Percentiles rank a stretch among this genome's conserved stretches.
Evolutionary conservation across 2,888 invertebrate species (phyloP).

Genomic region (Dryadula phaetusa): DNA sequence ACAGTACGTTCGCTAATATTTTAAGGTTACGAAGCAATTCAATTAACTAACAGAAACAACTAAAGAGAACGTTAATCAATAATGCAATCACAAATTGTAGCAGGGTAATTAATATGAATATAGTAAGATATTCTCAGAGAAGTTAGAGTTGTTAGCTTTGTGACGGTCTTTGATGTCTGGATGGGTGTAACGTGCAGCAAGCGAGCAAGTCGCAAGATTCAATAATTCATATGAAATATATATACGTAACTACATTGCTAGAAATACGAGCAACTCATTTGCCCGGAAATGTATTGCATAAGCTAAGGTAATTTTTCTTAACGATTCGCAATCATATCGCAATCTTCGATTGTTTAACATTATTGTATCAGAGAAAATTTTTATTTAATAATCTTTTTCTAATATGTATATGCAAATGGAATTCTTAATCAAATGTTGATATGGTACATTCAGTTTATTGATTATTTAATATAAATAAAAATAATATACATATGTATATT

Average conservation of each 20-base stretch:
- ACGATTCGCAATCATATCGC: slow-evolving; percentile 34
- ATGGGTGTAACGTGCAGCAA: neutral
- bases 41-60: too few relatives aligned
- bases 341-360: slow-evolving; percentile 22
- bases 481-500: too few relatives aligned
- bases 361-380: neutral
- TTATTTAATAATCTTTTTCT: neutral
- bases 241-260: neutral
- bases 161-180: neutral
- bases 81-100: neutral
- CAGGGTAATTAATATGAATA: neutral
- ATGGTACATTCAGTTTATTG: too few relatives aligned
- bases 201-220: neutral
- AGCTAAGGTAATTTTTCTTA: slow-evolving; percentile 46
- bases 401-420: neutral
- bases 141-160: neutral
- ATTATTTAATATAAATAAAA: too few relatives aligned
- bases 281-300: slow-evolving; percentile 44
- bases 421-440: neutral
- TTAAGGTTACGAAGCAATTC: too few relatives aligned
- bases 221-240: slow-evolving; percentile 2
- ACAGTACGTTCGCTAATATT: too few relatives aligned
- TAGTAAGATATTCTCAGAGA: neutral
- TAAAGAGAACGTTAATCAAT: neutral
- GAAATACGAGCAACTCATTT: slow-evolving; percentile 19